phyloP scores from a whole-genome alignment of 1,140 invertebrate species.

The Megathymus violae region DNA sequence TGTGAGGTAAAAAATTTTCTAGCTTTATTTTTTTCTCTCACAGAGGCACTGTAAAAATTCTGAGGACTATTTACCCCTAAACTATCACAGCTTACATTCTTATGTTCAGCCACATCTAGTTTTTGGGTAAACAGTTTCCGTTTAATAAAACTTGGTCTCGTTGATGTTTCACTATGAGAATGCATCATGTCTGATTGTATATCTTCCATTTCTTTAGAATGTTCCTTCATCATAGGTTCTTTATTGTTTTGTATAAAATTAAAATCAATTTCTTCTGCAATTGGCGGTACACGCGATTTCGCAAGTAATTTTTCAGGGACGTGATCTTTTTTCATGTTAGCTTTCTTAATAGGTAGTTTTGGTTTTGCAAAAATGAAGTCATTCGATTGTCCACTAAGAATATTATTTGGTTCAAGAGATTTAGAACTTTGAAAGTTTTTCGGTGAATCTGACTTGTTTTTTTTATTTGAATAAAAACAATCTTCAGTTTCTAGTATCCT shows the following conservation, averaged over 20 bases:
- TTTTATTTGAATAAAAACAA: constrained; percentile 33
- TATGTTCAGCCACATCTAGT: constrained; percentile 64
- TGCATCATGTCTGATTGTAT: constrained; percentile 39
- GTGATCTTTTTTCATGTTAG: constrained; percentile 6
- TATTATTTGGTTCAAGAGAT: not conserved
- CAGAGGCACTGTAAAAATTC: constrained; percentile 47
- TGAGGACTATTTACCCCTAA: constrained; percentile 55
- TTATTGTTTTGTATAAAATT: no score
- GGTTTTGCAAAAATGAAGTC: constrained; percentile 67
- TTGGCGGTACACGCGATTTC: constrained; percentile 44
- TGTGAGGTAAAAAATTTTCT: constrained; percentile 68
- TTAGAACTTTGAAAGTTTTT: not conserved
- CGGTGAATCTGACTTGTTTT: constrained; percentile 39
- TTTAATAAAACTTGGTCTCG: constrained; percentile 73
- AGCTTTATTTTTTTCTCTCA: constrained; percentile 65
- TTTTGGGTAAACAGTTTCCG: constrained; percentile 75
- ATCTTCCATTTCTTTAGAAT: constrained; percentile 31
- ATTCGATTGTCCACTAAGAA: constrained; percentile 15
- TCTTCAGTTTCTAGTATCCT: constrained; percentile 46
- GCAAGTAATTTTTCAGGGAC: constrained; percentile 51
- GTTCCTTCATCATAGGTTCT: constrained; percentile 29
- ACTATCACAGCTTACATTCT: constrained; percentile 53
- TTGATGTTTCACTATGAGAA: constrained; percentile 55
- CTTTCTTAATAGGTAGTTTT: constrained; percentile 45
- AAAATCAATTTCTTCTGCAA: constrained; percentile 17